Conservation (phyloP, 2,797 vertebrate genomes). For the Heteromormyrus szaboi region DNA sequence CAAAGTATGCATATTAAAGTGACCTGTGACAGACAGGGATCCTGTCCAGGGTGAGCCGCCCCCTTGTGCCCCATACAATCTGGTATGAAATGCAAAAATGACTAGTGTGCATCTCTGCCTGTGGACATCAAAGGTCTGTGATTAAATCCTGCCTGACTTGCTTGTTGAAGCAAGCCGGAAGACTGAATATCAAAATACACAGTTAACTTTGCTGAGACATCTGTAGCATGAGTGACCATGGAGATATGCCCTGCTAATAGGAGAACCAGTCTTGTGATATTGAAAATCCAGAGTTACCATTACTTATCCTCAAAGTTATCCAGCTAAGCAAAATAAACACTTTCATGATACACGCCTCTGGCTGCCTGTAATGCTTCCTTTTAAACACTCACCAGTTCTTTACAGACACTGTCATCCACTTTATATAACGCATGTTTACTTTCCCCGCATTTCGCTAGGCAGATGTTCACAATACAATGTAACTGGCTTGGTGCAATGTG, state of each 20-base stretch:
- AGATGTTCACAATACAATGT: conserved; percentile 31
- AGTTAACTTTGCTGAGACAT: background rate
- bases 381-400: conserved; percentile 27
- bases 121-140: background rate
- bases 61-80: background rate
- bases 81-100: background rate
- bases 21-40: background rate
- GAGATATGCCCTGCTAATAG: background rate
- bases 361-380: conserved; percentile 32
- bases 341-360: background rate
- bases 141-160: background rate
- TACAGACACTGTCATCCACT: conserved; percentile 16
- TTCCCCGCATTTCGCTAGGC: conserved; percentile 54
- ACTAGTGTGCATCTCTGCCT: background rate
- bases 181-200: background rate
- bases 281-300: background rate
- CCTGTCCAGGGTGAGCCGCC: background rate
- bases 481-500: conserved; percentile 41
- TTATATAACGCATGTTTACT: conserved; percentile 50
- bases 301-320: background rate
- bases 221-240: background rate
- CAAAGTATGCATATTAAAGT: background rate
- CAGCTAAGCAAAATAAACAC: background rate
- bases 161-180: background rate
- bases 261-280: background rate